phyloP scores from a whole-genome alignment of 2,888 invertebrate species.

The Mesorhabditis spiculigera region DNA sequence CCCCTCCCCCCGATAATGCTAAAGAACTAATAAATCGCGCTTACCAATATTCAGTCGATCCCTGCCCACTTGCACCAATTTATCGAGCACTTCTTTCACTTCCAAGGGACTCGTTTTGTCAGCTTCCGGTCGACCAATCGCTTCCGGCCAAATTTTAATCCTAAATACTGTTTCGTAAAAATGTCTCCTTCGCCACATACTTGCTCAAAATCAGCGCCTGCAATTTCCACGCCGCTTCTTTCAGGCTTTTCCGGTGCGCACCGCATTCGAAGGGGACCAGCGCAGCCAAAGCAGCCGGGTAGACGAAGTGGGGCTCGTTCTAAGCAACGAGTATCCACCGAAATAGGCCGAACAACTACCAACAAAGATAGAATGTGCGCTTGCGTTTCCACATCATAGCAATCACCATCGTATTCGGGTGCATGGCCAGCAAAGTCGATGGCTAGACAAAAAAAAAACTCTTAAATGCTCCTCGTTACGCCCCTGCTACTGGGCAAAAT shows the following conservation, averaged over 20 bases:
- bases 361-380: not conserved
- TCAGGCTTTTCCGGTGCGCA: not conserved
- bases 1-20: too few relatives aligned
- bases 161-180: not conserved
- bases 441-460: not conserved
- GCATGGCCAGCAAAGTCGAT: not conserved
- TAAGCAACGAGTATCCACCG: not conserved
- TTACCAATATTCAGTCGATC: too few relatives aligned
- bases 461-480: not conserved
- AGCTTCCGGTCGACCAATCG: not conserved
- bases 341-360: not conserved
- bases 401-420: not conserved
- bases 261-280: not conserved
- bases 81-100: too few relatives aligned
- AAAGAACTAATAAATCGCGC: too few relatives aligned
- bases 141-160: conserved; percentile 3
- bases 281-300: not conserved
- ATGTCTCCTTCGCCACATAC: not conserved
- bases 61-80: too few relatives aligned
- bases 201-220: not conserved
- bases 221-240: not conserved
- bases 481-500: not conserved
- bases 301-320: not conserved
- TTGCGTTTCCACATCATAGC: not conserved
- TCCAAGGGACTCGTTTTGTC: too few relatives aligned